A percentile compares a stretch with the other conserved stretches of the same genome.
phyloP scores from a whole-genome alignment of 2,888 invertebrate species.

The Xanthorhoe spadicearia region DNA sequence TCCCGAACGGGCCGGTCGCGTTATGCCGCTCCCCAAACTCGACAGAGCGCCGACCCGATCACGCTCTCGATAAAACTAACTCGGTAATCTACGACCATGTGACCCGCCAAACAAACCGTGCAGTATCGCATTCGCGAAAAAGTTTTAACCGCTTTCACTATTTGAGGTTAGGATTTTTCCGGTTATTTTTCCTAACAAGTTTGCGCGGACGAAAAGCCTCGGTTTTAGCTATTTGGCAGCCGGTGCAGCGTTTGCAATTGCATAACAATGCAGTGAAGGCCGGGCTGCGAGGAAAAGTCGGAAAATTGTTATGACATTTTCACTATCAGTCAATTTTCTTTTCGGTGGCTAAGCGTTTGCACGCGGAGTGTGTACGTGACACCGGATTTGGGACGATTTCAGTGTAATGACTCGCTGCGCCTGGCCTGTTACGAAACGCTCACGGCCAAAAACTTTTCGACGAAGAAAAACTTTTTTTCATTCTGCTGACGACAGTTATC shows the following conservation, averaged over 20 bases:
- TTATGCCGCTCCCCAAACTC: slow-evolving; percentile 57
- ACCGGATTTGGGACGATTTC: slow-evolving; percentile 68
- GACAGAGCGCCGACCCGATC: slow-evolving; percentile 59
- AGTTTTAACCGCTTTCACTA: slow-evolving; percentile 53
- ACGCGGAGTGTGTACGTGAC: slow-evolving; percentile 61
- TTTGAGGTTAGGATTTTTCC: slow-evolving; percentile 68
- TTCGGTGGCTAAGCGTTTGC: slow-evolving; percentile 52
- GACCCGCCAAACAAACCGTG: slow-evolving; percentile 64
- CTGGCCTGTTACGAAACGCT: slow-evolving; percentile 72
- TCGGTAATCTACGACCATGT: slow-evolving; percentile 66
- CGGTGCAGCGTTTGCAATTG: slow-evolving; percentile 68
- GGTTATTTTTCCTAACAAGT: slow-evolving; percentile 63
- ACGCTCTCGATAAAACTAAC: slow-evolving; percentile 69
- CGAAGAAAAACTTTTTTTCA: slow-evolving; percentile 67
- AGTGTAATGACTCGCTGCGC: slow-evolving; percentile 63
- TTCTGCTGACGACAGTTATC: slow-evolving; percentile 70
- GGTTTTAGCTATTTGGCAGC: slow-evolving; percentile 65
- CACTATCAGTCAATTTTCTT: slow-evolving; percentile 63
- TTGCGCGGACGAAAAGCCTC: slow-evolving; percentile 56
- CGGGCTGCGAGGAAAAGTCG: slow-evolving; percentile 74
- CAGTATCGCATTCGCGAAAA: slow-evolving; percentile 42
- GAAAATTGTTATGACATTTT: slow-evolving; percentile 52
- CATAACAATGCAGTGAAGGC: slow-evolving; percentile 80
- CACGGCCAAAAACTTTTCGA: slow-evolving; percentile 64
- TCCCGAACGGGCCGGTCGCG: slow-evolving; percentile 65